A percentile compares a stretch with the other conserved stretches of the same genome.
Evolutionary conservation across 2,113 vertebrate species (phyloP).

Genomic region (Mustelus asterias): DNA sequence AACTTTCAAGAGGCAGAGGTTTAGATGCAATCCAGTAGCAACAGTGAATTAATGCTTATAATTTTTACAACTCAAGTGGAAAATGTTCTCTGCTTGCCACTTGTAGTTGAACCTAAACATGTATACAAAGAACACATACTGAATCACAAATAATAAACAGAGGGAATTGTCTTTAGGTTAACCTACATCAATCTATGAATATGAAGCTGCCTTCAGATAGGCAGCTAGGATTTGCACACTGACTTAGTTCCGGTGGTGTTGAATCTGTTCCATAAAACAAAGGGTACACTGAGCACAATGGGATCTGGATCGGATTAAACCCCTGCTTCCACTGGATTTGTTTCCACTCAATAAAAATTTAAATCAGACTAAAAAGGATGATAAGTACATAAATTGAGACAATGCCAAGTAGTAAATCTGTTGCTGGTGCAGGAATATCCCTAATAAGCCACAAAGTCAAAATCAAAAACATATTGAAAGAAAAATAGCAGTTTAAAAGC

Average conservation of each 20-base stretch:
- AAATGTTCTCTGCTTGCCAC: constrained; percentile 1
- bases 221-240: not conserved
- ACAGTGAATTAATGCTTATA: not conserved
- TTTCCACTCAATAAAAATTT: not conserved
- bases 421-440: not conserved
- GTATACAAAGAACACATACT: constrained; percentile 4
- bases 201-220: not conserved
- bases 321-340: not conserved
- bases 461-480: not conserved
- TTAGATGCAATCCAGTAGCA: not conserved
- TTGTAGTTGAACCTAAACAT: constrained; percentile 13
- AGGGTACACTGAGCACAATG: not conserved
- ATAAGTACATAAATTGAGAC: not conserved
- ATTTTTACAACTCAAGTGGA: constrained; percentile 3
- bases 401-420: not conserved
- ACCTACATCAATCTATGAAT: not conserved
- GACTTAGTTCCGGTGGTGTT: not conserved
- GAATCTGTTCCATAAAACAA: not conserved
- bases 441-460: not conserved
- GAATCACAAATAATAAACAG: constrained; percentile 2
- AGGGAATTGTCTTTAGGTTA: not conserved
- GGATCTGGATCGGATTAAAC: not conserved
- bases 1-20: not conserved
- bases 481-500: not conserved
- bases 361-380: not conserved